Conservation (phyloP, 2,888 invertebrate species). For the Ennomos erosarius region DNA sequence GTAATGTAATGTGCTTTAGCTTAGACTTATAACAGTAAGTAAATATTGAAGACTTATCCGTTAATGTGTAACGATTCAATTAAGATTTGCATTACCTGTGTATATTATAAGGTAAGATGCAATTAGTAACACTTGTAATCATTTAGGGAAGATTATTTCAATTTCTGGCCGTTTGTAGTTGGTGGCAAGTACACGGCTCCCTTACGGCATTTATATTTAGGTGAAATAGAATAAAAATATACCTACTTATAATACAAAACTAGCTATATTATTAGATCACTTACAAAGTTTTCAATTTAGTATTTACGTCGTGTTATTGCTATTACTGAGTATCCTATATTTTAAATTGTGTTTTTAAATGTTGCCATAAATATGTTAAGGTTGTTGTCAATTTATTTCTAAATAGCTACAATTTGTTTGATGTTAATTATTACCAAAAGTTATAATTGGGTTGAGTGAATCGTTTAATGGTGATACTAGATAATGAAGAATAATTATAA, state of each 20-base stretch:
- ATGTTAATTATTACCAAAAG: constrained; percentile 67
- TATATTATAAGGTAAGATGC: no score
- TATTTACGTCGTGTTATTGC: constrained; percentile 29
- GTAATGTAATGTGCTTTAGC: constrained; percentile 19
- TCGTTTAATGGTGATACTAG: constrained; percentile 77
- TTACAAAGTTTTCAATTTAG: constrained; percentile 8
- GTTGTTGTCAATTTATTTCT: constrained; percentile 51
- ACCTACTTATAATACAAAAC: no score
- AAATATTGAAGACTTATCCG: constrained; percentile 10
- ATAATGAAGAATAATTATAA: constrained; percentile 65
- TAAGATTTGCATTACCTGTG: no score
- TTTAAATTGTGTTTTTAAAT: constrained; percentile 52
- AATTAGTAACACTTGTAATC: no score
- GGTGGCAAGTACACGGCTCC: no score
- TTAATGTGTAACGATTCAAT: constrained; percentile 3
- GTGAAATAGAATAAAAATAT: no score
- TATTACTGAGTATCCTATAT: constrained; percentile 27
- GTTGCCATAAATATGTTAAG: constrained; percentile 66
- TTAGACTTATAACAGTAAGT: constrained; percentile 11
- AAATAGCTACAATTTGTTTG: constrained; percentile 42
- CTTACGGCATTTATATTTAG: no score
- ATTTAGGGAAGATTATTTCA: no score
- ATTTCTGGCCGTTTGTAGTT: no score
- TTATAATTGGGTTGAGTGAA: constrained; percentile 62
- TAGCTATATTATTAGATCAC: constrained; percentile 6